phyloP scores from a whole-genome alignment of 1,140 invertebrate genomes.

The Stenopsyche tienmushanensis region DNA sequence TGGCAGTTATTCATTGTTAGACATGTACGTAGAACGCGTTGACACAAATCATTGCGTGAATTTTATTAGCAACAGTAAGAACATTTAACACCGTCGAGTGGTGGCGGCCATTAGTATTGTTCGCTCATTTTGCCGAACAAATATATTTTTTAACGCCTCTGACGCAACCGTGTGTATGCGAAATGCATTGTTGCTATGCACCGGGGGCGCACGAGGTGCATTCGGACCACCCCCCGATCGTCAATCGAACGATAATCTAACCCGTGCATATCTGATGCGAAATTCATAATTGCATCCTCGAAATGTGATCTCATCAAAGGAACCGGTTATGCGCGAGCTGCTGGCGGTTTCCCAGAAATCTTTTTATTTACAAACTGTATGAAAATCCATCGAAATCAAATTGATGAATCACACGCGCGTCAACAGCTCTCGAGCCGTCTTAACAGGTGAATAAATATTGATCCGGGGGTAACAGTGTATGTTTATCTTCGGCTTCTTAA shows the following conservation, averaged over 20 bases:
- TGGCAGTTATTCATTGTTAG: neutral
- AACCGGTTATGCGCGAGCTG: neutral
- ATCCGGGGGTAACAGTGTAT: no score
- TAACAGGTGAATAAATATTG: neutral
- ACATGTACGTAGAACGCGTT: neutral
- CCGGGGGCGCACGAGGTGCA: neutral
- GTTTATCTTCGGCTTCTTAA: no score
- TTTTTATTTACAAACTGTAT: neutral
- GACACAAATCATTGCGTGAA: slow-evolving; percentile 25
- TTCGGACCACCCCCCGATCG: neutral
- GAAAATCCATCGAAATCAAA: neutral
- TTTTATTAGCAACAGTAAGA: slow-evolving; percentile 27
- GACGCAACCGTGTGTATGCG: slow-evolving; percentile 13
- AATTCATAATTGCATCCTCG: neutral
- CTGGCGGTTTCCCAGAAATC: neutral
- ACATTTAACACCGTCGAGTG: slow-evolving; percentile 16
- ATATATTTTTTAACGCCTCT: slow-evolving; percentile 13
- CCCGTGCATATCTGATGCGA: no score
- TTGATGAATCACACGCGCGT: neutral
- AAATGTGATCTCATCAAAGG: neutral
- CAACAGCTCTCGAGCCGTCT: no score
- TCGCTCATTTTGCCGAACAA: slow-evolving; percentile 19
- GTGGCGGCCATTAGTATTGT: slow-evolving; percentile 16
- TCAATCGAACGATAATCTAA: neutral
- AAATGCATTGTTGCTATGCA: neutral